Evolutionary conservation across 1,140 invertebrate genomes (phyloP).

Genomic region (Ptiloglossa arizonensis): DNA sequence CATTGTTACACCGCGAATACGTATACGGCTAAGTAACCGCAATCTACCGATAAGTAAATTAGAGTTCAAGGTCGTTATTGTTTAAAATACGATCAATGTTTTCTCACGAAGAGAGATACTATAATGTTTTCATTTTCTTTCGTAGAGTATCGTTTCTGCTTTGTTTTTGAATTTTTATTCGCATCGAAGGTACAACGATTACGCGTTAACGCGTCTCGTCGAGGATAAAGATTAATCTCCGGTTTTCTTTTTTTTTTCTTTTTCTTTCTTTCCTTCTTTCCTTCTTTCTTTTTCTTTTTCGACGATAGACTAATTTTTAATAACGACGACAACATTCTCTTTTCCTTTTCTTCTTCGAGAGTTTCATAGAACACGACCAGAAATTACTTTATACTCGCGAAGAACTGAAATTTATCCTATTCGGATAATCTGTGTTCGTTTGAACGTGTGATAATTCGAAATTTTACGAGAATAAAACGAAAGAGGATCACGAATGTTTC

Average conservation of each 20-base stretch:
- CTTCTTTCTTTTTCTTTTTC: background rate
- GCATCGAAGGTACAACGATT: background rate
- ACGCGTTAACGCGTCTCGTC: background rate
- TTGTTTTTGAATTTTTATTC: background rate
- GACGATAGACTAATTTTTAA: background rate
- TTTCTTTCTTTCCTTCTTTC: background rate
- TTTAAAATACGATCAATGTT: slow-evolving; percentile 5
- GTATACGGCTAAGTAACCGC: slow-evolving; percentile 34
- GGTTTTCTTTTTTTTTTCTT: background rate
- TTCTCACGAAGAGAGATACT: background rate
- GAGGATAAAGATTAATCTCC: background rate
- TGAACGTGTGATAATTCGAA: background rate
- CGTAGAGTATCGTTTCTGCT: background rate
- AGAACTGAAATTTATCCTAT: background rate
- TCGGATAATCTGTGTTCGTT: background rate
- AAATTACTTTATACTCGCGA: background rate
- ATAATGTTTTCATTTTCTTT: background rate
- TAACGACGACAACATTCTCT: background rate
- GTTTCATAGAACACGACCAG: no score
- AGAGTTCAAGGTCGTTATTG: slow-evolving; percentile 10
- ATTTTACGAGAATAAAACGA: background rate
- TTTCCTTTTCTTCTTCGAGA: no score
- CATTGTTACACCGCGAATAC: slow-evolving; percentile 41
- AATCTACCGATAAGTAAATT: slow-evolving; percentile 33
- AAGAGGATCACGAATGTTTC: background rate